A percentile compares a stretch with the other conserved stretches of the same genome.
These are phyloP conservation scores for Piezodorus guildinii DNA, from an alignment of 1,140 invertebrate genomes.

Conservation along the genomic window DNA sequence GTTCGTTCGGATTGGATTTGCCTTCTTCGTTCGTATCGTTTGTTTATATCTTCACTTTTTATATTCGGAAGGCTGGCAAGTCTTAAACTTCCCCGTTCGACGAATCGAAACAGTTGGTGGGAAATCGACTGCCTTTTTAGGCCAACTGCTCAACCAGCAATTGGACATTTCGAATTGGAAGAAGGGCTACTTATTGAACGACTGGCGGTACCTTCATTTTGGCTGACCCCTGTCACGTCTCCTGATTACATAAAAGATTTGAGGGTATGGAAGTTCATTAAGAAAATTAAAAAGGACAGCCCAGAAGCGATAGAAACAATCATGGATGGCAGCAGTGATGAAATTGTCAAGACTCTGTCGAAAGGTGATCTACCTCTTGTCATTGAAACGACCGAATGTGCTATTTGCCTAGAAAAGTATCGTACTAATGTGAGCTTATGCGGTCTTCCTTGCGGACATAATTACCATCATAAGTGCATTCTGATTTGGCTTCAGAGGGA, in stretches of 20 bases:
- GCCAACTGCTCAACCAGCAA: constrained; percentile 28
- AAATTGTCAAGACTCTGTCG: not conserved
- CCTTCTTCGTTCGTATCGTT: constrained; percentile 20
- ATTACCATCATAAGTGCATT: constrained; percentile 42
- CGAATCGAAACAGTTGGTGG: constrained; percentile 27
- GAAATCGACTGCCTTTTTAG: constrained; percentile 30
- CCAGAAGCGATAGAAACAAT: constrained; percentile 15
- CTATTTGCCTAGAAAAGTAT: constrained; percentile 43
- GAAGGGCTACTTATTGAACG: constrained; percentile 34
- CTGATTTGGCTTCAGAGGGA: constrained; percentile 40
- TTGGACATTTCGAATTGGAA: constrained; percentile 32
- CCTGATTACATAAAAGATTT: constrained; percentile 41
- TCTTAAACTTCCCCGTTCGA: not conserved
- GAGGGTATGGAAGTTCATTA: constrained; percentile 36
- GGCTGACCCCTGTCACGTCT: constrained; percentile 37
- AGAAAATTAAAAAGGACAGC: constrained; percentile 6
- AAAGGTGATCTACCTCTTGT: constrained; percentile 12
- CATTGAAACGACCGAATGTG: constrained; percentile 35
- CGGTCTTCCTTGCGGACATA: constrained; percentile 43
- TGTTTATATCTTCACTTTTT: constrained; percentile 19
- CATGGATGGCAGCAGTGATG: constrained; percentile 14
- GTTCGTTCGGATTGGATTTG: constrained; percentile 24
- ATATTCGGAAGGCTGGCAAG: constrained; percentile 6
- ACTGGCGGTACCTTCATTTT: constrained; percentile 38
- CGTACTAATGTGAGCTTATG: constrained; percentile 33